Evolutionary conservation across 2,888 invertebrate species (phyloP).

Genomic region (Microdon myrmicae): DNA sequence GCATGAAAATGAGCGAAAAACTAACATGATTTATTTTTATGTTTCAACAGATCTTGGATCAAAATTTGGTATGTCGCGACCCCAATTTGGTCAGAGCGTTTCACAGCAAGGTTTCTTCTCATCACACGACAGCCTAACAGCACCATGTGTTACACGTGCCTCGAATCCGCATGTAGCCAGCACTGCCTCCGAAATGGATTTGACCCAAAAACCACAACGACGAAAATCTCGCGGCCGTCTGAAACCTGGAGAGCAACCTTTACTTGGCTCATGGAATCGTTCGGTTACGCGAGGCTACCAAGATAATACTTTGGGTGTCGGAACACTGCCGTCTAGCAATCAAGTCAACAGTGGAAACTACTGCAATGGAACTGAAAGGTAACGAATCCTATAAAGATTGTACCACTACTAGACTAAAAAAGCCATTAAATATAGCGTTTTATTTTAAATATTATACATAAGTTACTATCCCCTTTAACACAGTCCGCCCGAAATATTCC

Average conservation of each 20-base stretch:
- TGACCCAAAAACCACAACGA: conserved; percentile 72
- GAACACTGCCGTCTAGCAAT: conserved; percentile 69
- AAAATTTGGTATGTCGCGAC: conserved; percentile 78
- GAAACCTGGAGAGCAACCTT: conserved; percentile 80
- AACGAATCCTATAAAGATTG: too few species aligned
- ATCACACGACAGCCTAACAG: conserved; percentile 79
- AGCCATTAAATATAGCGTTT: background rate
- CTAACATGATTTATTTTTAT: conserved; percentile 15
- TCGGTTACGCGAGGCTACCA: conserved; percentile 68
- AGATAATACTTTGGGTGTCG: conserved; percentile 69
- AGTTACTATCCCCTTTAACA: too few species aligned
- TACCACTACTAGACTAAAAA: background rate
- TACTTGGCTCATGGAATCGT: conserved; percentile 76
- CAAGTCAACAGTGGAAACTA: conserved; percentile 73
- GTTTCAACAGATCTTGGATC: conserved; percentile 76
- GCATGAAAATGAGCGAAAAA: too few species aligned
- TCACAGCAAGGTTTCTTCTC: conserved; percentile 75
- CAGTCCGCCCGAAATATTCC: too few species aligned
- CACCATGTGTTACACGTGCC: conserved; percentile 74
- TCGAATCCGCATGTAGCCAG: conserved; percentile 70
- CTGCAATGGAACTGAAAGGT: conserved; percentile 78
- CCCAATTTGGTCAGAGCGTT: conserved; percentile 67
- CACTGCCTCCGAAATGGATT: conserved; percentile 78
- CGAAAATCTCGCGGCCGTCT: conserved; percentile 74
- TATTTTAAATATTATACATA: background rate